phyloP scores from a whole-genome alignment of 2,797 vertebrate species.

The Cercopithecus petaurista region DNA sequence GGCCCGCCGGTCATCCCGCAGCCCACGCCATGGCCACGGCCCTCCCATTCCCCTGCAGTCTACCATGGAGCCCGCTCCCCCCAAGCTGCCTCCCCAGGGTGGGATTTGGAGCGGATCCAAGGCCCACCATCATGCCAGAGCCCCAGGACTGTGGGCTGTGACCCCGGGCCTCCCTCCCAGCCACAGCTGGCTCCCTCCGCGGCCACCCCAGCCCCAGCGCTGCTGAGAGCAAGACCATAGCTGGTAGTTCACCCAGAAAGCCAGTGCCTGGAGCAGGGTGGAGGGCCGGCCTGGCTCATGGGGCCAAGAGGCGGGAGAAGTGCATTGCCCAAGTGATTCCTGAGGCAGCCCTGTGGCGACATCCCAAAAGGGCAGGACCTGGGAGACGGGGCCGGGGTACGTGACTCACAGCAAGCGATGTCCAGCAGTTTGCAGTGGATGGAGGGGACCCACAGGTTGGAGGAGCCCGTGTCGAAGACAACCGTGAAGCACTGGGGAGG shows the following conservation, averaged over 20 bases:
- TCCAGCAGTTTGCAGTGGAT: constrained; percentile 90
- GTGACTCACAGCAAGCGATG: constrained; percentile 93
- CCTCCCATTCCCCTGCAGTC: not conserved
- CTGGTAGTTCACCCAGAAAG: not conserved
- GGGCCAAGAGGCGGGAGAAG: rapidly evolving
- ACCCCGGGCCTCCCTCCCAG: not conserved
- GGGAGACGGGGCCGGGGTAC: rapidly evolving
- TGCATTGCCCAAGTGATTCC: rapidly evolving
- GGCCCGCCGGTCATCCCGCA: rapidly evolving
- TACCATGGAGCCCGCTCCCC: not conserved
- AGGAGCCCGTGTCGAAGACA: constrained; percentile 98
- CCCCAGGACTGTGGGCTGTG: not conserved
- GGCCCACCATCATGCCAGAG: not conserved
- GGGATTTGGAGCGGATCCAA: not conserved
- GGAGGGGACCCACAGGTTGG: constrained; percentile 98
- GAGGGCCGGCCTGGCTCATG: too few species aligned
- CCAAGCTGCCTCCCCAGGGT: not conserved
- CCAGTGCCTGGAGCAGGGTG: rapidly evolving
- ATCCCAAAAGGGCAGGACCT: not conserved
- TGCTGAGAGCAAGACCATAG: not conserved
- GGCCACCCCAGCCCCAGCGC: not conserved
- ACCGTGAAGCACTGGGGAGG: constrained; percentile 94
- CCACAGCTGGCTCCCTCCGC: not conserved
- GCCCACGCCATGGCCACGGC: rapidly evolving
- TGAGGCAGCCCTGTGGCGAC: rapidly evolving